Percentiles rank a stretch among this genome's conserved stretches.
Conservation (phyloP, 2,888 invertebrate genomes). For the Odiellus spinosus region DNA sequence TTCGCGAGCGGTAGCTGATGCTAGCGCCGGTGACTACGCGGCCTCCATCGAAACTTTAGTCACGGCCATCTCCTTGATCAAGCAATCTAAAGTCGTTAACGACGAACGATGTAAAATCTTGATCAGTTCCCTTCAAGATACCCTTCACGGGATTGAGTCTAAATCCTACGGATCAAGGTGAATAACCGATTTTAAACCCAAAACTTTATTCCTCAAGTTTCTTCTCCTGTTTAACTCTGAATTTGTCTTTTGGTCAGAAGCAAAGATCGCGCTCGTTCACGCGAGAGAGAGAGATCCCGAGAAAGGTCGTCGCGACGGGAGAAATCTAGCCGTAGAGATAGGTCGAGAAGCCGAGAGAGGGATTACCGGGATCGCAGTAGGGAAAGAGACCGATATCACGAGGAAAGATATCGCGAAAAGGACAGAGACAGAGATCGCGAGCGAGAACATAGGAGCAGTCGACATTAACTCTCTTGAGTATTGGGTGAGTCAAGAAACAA, state of each 20-base stretch:
- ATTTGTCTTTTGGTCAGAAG: conserved; percentile 17
- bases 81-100: conserved; percentile 87
- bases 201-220: no score
- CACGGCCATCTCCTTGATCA: conserved; percentile 94
- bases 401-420: conserved; percentile 24
- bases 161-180: conserved; percentile 72
- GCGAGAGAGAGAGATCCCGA: conserved; percentile 51
- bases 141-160: conserved; percentile 88
- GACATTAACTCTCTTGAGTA: conserved; percentile 18
- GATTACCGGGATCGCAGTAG: conserved; percentile 44
- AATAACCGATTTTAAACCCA: conserved; percentile 30
- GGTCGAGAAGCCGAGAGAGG: conserved; percentile 31
- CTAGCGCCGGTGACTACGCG: conserved; percentile 87
- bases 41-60: conserved; percentile 97
- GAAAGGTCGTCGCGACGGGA: conserved; percentile 25
- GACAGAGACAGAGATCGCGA: conserved; percentile 29
- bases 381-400: conserved; percentile 39
- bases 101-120: conserved; percentile 97
- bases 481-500: no score
- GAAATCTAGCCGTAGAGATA: conserved; percentile 23
- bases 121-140: conserved; percentile 90
- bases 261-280: conserved; percentile 41
- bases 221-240: background rate
- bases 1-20: conserved; percentile 89
- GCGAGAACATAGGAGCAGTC: conserved; percentile 25